Percentiles rank a stretch among this genome's conserved stretches.
Evolutionary conservation across 2,797 vertebrate genomes (phyloP).

Genomic region (Austrolebias charrua): DNA sequence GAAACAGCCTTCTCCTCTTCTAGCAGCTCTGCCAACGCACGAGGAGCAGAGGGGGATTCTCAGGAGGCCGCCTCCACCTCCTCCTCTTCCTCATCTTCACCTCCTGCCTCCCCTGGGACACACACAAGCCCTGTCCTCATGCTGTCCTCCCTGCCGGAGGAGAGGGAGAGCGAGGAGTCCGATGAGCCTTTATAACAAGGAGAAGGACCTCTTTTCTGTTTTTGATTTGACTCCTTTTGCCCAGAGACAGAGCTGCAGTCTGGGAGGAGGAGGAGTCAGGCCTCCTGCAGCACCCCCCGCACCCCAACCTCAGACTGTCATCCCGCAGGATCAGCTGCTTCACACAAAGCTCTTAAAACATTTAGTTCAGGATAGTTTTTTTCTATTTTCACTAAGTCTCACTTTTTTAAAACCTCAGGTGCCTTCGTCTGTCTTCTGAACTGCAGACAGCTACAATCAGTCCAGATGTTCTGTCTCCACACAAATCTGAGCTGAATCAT

Average conservation of each 20-base stretch:
- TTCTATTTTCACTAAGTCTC: slow-evolving; percentile 62
- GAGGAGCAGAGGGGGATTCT: slow-evolving; percentile 31
- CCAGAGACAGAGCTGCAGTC: slow-evolving; percentile 43
- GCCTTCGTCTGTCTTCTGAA: slow-evolving; percentile 65
- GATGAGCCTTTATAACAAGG: slow-evolving; percentile 76
- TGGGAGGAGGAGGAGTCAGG: slow-evolving; percentile 41
- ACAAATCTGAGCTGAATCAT: slow-evolving; percentile 37
- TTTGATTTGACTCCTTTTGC: slow-evolving; percentile 26
- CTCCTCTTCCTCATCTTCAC: slow-evolving; percentile 55
- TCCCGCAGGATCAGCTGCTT: slow-evolving; percentile 43
- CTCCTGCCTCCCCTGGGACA: slow-evolving; percentile 38
- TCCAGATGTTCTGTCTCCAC: slow-evolving; percentile 30
- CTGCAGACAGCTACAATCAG: slow-evolving; percentile 36
- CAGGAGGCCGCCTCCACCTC: slow-evolving; percentile 57
- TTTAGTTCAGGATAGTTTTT: slow-evolving; percentile 58
- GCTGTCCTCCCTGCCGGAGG: slow-evolving; percentile 74
- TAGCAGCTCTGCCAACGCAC: slow-evolving; percentile 20
- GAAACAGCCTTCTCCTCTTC: slow-evolving; percentile 48
- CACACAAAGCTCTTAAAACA: slow-evolving; percentile 52
- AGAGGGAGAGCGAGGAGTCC: slow-evolving; percentile 73
- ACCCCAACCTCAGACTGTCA: slow-evolving; percentile 36
- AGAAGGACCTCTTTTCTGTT: slow-evolving; percentile 41
- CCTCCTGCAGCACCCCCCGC: slow-evolving; percentile 23
- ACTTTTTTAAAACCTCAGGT: slow-evolving; percentile 73
- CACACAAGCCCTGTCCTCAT: slow-evolving; percentile 62